Base-by-base conservation (phyloP, 2,797 vertebrate species). In the Lerista edwardsae region DNA sequence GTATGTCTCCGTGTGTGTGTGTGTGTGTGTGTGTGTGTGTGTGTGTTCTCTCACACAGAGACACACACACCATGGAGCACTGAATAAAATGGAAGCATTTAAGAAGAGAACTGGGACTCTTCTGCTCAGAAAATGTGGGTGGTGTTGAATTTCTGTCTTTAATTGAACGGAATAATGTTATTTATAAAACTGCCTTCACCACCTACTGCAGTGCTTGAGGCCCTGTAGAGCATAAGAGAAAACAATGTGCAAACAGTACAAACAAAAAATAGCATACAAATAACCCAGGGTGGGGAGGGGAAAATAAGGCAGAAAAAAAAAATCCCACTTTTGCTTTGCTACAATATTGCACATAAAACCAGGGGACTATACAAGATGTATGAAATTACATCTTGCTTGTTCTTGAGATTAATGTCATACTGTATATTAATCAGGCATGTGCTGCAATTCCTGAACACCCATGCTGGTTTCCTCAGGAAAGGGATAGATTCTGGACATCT, bases 131-230 rank as follows among this genome's bases (percentile, higher is more conserved):
- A 64, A 67, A 57, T 79, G 11, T 4, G 83, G 81, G 34, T 2
- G 27, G 31, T 15, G 6, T n/a, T 84, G 72, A 84, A 67, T 85
- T 79, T 79, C 84, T 90, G 41, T 57, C 69, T 89, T 7, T 0
- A 67, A 85, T 80, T 86, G 84, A 85, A 86, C 87, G 61, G 31
- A 10, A 44, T 59, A 73, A 19, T n/a, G 2, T 81, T 82, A 84
- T 81, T 71, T 82, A 71, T 86, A 81, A 71, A 82, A 39, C 65
- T 1, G 34, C 25, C 79, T 86, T 76, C 27, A 21, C 73, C 57
- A 76, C 79, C 39, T 71, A 79, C 77, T 59, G 9, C 84, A 75
- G 9, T 36, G 23, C 78, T 64, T 25, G 68, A 69, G 51, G 51
- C 71, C 29, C 57, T 19, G 17, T 72, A 31, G 74, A 77, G 12